These are phyloP conservation scores for Epinotia demarniana DNA, from an alignment of 2,888 invertebrate species.

Conservation along the genomic window DNA sequence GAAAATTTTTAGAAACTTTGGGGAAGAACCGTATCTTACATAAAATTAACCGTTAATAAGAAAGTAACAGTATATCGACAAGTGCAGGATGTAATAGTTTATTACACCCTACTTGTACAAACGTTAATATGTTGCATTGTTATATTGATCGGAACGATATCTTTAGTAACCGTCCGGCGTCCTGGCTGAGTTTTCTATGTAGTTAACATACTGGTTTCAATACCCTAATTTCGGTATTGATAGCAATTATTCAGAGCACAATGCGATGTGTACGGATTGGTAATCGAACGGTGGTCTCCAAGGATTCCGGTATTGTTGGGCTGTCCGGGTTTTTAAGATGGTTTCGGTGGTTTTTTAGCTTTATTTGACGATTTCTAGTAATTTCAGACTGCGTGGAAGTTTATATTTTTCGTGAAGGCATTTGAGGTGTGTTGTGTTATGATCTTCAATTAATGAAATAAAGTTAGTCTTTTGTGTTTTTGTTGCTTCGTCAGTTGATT, in stretches of 20 bases:
- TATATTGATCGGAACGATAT: too few relatives aligned
- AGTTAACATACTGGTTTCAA: neutral
- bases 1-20: too few relatives aligned
- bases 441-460: too few relatives aligned
- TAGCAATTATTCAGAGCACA: conserved; percentile 53
- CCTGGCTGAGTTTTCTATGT: neutral
- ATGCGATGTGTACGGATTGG: conserved; percentile 50
- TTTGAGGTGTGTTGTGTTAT: neutral
- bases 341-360: conserved; percentile 4
- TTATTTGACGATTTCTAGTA: conserved; percentile 14
- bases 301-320: conserved; percentile 45
- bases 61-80: too few relatives aligned
- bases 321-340: conserved; percentile 23
- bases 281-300: conserved; percentile 50
- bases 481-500: too few relatives aligned
- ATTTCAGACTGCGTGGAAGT: conserved; percentile 10
- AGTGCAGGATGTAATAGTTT: too few relatives aligned
- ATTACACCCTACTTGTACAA: too few relatives aligned
- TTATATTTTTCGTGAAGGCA: neutral
- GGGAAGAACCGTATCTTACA: too few relatives aligned
- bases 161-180: too few relatives aligned
- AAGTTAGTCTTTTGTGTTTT: too few relatives aligned
- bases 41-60: too few relatives aligned
- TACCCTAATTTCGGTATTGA: conserved; percentile 12
- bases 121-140: too few relatives aligned